Conservation (phyloP, 2,888 invertebrate species). For the Lithophane ornitopus region DNA sequence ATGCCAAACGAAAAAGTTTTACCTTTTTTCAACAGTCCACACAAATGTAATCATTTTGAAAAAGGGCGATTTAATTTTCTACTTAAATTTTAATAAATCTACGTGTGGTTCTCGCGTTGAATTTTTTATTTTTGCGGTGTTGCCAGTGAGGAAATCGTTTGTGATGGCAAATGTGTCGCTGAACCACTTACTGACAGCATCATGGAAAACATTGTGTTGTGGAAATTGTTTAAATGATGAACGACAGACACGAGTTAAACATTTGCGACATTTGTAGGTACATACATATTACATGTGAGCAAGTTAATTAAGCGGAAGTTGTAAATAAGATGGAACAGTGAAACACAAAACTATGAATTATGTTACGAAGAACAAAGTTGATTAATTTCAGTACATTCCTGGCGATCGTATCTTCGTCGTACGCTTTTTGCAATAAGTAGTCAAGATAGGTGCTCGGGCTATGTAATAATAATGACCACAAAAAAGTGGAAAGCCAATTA, state of each 20-base stretch:
- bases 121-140: slow-evolving; percentile 37
- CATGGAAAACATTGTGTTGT: slow-evolving; percentile 9
- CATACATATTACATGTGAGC: background rate
- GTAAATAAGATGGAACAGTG: background rate
- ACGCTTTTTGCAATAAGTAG: background rate
- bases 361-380: background rate
- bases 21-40: slow-evolving; percentile 56
- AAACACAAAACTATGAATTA: background rate
- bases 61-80: slow-evolving; percentile 63
- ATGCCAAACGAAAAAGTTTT: slow-evolving; percentile 64
- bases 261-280: background rate
- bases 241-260: slow-evolving; percentile 1
- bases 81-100: slow-evolving; percentile 63
- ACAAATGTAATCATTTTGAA: slow-evolving; percentile 62
- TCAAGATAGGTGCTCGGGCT: background rate
- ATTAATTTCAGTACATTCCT: background rate
- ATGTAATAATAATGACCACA: slow-evolving; percentile 4
- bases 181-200: slow-evolving; percentile 24
- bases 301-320: background rate
- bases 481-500: slow-evolving; percentile 21
- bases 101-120: slow-evolving; percentile 36
- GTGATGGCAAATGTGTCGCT: slow-evolving; percentile 41
- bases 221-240: slow-evolving; percentile 26
- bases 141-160: slow-evolving; percentile 28
- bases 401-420: too few relatives aligned